These are phyloP conservation scores for Chrysodeixis includens DNA, from an alignment of 2,888 invertebrate genomes.

Conservation along the genomic window DNA sequence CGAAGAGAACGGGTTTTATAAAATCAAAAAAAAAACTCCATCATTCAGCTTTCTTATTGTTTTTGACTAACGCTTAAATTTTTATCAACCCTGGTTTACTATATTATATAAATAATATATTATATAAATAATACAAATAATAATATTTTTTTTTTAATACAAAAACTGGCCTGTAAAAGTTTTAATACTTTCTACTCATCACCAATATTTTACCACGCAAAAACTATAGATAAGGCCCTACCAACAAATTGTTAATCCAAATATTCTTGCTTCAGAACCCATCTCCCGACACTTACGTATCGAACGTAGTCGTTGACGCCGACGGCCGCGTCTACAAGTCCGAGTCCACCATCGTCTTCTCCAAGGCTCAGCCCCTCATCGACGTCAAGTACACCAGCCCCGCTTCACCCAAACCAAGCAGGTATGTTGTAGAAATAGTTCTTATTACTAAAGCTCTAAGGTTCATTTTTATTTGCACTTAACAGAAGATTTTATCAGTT, in stretches of 20 bases:
- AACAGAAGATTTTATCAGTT: neutral
- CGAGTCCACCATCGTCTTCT: slow-evolving; percentile 86
- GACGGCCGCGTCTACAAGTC: slow-evolving; percentile 90
- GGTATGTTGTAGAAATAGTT: slow-evolving; percentile 66
- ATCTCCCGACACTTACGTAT: slow-evolving; percentile 76
- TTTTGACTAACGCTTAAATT: too few relatives aligned
- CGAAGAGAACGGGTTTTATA: too few relatives aligned
- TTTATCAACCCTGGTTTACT: too few relatives aligned
- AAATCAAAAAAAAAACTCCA: too few relatives aligned
- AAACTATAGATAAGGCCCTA: too few relatives aligned
- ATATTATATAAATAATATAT: too few relatives aligned
- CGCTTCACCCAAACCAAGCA: slow-evolving; percentile 70
- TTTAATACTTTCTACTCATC: too few relatives aligned
- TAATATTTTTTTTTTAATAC: too few relatives aligned
- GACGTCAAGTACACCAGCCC: slow-evolving; percentile 89
- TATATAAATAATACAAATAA: too few relatives aligned
- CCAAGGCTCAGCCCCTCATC: slow-evolving; percentile 87
- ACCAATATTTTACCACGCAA: neutral
- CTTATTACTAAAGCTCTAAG: neutral
- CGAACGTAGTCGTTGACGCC: slow-evolving; percentile 80
- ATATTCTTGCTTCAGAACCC: slow-evolving; percentile 68
- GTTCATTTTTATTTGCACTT: neutral
- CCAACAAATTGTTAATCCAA: neutral
- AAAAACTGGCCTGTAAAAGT: too few relatives aligned
- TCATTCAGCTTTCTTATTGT: too few relatives aligned